Evolutionary conservation across 1,140 invertebrate genomes (phyloP), one percentile per base, ranked within the genome.

Genomic region (Drosophila fuyamai): DNA sequence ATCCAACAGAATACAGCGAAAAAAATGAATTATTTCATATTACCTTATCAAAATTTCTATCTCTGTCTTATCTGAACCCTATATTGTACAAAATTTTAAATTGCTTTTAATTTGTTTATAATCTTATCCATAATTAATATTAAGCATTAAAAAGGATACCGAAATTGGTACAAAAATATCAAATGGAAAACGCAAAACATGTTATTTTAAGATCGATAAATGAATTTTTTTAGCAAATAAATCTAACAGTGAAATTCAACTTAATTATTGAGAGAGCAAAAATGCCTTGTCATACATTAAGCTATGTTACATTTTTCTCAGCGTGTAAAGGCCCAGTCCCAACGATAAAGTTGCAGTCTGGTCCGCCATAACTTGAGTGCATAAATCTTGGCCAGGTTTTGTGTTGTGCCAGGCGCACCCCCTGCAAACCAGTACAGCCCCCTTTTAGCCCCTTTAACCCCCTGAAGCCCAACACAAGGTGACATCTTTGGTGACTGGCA

Each of bases 281-380:
- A 23, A 23, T 23, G 23, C 23, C 3, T 23, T 23, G 23, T 23
- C 23, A 23, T 18, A 1, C 18, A 18, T 18, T 18, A 18, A 18
- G 18, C 18, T 23, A 23, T 23, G 23, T 23, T 4, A 18, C 18
- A 2, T 32, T 63, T 50, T 4, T 41, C 2, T 14, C 9, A 5
- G n/a, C n/a, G 59, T 10, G 55, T 35, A 62, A 62, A 56, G 62
- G 46, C 47, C 48, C 57, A 41, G 55, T 70, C 50, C 46, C 48
- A 68, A 81, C 82, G 82, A 86, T 88, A 86, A 86, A 88, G 83
- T 88, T 88, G 79, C 82, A 81, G 73, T 84, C 81, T 74, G 82
- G 50, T 50, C 59, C 58, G 73, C 80, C 84, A 88, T 88, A 89
- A 84, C 84, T 89, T 71, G 84, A 65, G 65, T 84, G 80, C 84